Evolutionary conservation across 2,113 vertebrate species (phyloP), one percentile per base, ranked within the genome.

Genomic region (Hemiscyllium ocellatum): DNA sequence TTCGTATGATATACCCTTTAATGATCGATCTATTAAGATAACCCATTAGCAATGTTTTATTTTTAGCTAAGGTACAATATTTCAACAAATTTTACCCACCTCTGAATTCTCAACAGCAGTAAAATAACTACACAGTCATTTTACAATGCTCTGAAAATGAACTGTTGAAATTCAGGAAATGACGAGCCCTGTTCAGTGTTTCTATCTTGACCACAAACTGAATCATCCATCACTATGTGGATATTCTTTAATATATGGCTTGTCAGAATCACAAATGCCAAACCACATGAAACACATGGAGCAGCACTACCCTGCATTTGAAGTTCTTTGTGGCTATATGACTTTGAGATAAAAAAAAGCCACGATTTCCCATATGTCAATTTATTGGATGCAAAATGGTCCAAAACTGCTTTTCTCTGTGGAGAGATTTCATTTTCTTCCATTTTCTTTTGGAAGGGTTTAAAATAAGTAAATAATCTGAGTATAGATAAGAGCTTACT

Each of bases 231-330:
- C 33, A 10, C 22, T 68, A 94, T 94, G 10, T 13, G 42, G 37
- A 47, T 47, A 94, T 70, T 94, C 65, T 94, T 68, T 47, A 66
- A 94, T 94, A 66, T 94, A 4, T 72, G 50, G 56, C 56, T 70
- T 47, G 69, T 72, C 94, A 95, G 20, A 72, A 70, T 29, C 37
- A 50, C 42, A 95, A 95, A 95, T 95, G 69, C 94, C 94, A 95
- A 95, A 95, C 69, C 94, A 72, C 68, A 72, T 52, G 50, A 72
- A 69, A 47, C 17, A 2, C 37, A 94, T 47, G 17, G 69, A 50
- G 66, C 7, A 24, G 7, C 65, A 94, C 22, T 94, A 42, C 6
- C 33, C n/a, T 42, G 24, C 22, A 70, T 13, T 95, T 95, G 69
- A 72, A 72, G 47, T 52, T 33, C 22, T 26, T 47, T 76, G 68